Conservation (phyloP, 2,797 vertebrate genomes). For the Chloroceryle inda region DNA sequence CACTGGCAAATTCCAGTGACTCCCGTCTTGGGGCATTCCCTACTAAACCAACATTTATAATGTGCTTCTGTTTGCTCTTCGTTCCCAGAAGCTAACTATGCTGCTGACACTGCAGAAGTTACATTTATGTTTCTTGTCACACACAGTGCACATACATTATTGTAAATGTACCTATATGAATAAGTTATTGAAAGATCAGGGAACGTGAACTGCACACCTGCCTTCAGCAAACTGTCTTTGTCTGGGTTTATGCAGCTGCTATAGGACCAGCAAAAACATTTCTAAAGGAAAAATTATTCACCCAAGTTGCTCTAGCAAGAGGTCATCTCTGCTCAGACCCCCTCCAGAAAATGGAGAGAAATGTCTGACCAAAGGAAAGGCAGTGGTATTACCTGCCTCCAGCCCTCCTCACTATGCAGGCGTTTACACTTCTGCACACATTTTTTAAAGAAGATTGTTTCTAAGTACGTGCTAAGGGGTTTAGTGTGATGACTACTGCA, state of each 20-base stretch:
- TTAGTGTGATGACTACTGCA: not conserved
- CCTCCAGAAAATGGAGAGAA: not conserved
- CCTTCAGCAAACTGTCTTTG: not conserved
- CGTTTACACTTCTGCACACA: accelerated
- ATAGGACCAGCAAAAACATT: not conserved
- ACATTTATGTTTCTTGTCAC: not conserved
- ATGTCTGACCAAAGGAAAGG: not conserved
- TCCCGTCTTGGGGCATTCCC: not conserved
- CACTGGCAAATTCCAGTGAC: not conserved
- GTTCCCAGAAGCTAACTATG: not conserved
- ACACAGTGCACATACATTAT: not conserved
- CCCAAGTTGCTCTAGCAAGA: not conserved
- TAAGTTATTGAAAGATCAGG: not conserved
- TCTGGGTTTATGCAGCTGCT: not conserved
- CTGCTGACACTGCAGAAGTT: not conserved
- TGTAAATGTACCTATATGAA: not conserved
- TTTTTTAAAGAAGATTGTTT: not conserved
- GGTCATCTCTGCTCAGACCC: not conserved
- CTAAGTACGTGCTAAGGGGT: not conserved
- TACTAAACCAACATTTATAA: not conserved
- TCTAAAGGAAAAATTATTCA: not conserved
- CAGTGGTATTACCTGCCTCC: not conserved
- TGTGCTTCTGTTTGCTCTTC: not conserved
- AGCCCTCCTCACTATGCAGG: not conserved
- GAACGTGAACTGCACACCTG: not conserved